Evolutionary conservation across 2,113 vertebrate genomes (phyloP).

Genomic region (Rhinolophus sinicus): DNA sequence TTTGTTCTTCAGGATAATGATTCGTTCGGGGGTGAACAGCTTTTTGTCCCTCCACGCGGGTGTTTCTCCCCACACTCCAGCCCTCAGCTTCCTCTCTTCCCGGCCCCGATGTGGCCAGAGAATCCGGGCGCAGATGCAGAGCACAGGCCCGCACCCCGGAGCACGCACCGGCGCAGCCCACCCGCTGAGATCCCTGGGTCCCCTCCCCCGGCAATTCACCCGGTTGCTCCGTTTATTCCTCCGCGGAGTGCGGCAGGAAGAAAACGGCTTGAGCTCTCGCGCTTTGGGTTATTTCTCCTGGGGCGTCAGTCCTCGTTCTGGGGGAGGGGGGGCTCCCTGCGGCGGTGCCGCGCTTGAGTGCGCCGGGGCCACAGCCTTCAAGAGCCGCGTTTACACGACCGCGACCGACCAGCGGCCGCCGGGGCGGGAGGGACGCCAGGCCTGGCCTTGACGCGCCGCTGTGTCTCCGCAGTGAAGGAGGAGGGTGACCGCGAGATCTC

Average conservation of each 20-base stretch:
- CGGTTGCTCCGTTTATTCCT: not conserved
- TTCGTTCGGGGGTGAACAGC: not conserved
- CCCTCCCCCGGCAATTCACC: fast-evolving
- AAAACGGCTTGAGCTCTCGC: not conserved
- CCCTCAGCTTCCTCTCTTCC: not conserved
- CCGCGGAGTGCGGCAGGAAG: not conserved
- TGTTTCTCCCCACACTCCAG: not conserved
- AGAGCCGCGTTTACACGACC: not conserved
- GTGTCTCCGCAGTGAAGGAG: conserved; percentile 92
- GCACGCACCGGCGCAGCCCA: fast-evolving
- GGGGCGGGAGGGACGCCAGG: not conserved
- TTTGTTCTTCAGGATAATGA: not conserved
- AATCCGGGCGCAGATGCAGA: fast-evolving
- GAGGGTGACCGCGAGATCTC: conserved; percentile 98
- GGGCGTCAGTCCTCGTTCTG: not conserved
- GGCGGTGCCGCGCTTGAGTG: not conserved
- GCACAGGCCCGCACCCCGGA: not conserved
- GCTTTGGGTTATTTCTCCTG: not conserved
- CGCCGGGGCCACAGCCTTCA: fast-evolving
- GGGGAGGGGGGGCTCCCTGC: not conserved
- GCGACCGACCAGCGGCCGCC: fast-evolving
- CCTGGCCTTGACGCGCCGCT: conserved; percentile 20
- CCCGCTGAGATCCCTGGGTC: fast-evolving
- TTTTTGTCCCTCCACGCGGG: not conserved
- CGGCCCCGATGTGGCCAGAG: fast-evolving